Percentiles rank a stretch among this genome's conserved stretches.
Conservation (phyloP, 2,888 invertebrate species). For the Eupithecia subfuscata region DNA sequence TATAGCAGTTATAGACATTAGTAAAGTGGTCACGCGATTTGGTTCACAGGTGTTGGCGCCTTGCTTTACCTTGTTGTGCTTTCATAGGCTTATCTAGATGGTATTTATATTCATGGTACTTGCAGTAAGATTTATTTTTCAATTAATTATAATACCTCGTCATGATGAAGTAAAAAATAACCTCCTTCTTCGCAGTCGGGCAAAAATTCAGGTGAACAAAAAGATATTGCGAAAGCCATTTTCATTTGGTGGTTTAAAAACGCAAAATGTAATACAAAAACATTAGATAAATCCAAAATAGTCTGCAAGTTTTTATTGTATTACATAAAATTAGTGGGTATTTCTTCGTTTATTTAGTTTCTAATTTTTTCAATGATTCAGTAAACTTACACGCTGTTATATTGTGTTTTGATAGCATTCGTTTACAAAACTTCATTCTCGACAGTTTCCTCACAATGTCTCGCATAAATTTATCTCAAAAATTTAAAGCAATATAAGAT, state of each 20-base stretch:
- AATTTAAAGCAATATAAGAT: slow-evolving; percentile 15
- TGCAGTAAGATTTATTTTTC: neutral
- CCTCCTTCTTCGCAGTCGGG: neutral
- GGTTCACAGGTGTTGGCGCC: slow-evolving; percentile 1
- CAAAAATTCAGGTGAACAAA: neutral
- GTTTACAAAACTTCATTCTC: neutral
- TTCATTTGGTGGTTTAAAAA: neutral
- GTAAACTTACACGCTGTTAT: neutral
- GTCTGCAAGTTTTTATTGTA: too few species aligned
- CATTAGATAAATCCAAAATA: neutral
- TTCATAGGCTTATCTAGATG: neutral
- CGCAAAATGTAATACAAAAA: neutral
- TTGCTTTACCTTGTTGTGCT: slow-evolving; percentile 10
- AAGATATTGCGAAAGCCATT: neutral
- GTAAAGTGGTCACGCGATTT: slow-evolving; percentile 29
- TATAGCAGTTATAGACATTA: slow-evolving; percentile 9
- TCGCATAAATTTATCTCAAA: neutral
- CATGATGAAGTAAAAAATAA: neutral
- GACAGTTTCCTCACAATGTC: neutral
- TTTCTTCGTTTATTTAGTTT: too few species aligned
- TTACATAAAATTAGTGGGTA: too few species aligned
- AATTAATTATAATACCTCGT: neutral
- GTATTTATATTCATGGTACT: neutral
- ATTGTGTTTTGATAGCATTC: neutral
- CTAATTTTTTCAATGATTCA: neutral